Evolutionary conservation across 2,888 invertebrate genomes (phyloP).

Genomic region (Lymantria dispar): DNA sequence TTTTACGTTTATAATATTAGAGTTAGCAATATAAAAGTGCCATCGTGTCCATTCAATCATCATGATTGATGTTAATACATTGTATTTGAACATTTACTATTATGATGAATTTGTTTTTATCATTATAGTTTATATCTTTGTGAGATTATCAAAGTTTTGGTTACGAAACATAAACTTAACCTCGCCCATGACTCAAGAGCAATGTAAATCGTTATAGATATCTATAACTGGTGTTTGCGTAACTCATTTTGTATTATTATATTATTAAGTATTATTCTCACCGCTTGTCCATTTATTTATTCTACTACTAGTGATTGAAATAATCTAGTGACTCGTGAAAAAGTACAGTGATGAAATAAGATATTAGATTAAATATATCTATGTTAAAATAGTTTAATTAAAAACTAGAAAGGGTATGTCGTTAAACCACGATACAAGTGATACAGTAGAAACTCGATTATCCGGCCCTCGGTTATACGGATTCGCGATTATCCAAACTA

Average conservation of each 20-base stretch:
- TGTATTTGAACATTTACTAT: conserved; percentile 15
- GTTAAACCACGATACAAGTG: no score
- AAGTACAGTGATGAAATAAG: no score
- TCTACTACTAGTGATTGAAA: no score
- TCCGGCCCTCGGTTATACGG: no score
- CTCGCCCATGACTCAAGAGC: conserved; percentile 34
- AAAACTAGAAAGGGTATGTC: no score
- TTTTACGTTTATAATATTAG: no score
- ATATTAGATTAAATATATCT: no score
- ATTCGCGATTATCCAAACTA: no score
- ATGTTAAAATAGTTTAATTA: no score
- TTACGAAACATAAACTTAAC: conserved; percentile 28
- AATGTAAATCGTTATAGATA: conserved; percentile 30
- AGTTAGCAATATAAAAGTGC: neutral
- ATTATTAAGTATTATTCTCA: conserved; percentile 8
- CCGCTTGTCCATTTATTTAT: neutral
- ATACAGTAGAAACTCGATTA: no score
- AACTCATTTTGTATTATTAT: conserved; percentile 23
- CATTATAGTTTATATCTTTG: conserved; percentile 20
- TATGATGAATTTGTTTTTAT: conserved; percentile 26
- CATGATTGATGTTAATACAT: conserved; percentile 12
- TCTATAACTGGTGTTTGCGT: conserved; percentile 19
- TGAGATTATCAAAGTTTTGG: conserved; percentile 34
- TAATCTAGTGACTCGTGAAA: no score
- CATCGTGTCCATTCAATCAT: neutral